A percentile compares a stretch with the other conserved stretches of the same genome.
These are phyloP conservation scores for Diadumene lineata DNA, from an alignment of 92 coral and sea anemone species.

Conservation along the genomic window DNA sequence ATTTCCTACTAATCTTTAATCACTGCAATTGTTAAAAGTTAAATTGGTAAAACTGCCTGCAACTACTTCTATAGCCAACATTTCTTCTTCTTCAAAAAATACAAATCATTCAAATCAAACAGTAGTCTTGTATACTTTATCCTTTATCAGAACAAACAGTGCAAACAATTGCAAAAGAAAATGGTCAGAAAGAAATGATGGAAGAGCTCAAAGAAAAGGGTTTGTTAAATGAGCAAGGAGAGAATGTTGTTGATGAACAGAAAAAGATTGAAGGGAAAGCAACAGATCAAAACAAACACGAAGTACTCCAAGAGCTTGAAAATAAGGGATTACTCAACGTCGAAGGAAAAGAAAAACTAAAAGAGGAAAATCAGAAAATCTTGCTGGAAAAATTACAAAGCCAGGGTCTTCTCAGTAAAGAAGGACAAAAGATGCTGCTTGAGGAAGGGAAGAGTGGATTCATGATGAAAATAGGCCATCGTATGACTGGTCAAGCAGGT, in stretches of 20 bases:
- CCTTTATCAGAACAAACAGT: slow-evolving; percentile 31
- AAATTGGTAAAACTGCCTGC: not conserved
- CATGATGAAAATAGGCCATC: slow-evolving; percentile 24
- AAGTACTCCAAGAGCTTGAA: slow-evolving; percentile 24
- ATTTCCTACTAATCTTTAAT: not conserved
- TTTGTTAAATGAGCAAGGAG: slow-evolving; percentile 28
- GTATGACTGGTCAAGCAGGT: slow-evolving; percentile 14
- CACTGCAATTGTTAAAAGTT: not conserved
- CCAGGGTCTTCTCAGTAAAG: slow-evolving; percentile 31
- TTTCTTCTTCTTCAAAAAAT: not conserved
- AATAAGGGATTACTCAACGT: slow-evolving; percentile 22
- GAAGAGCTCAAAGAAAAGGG: slow-evolving; percentile 33
- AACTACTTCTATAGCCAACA: not conserved
- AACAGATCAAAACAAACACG: slow-evolving; percentile 39
- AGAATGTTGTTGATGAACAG: slow-evolving; percentile 20
- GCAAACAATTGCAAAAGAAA: slow-evolving; percentile 27
- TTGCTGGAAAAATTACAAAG: slow-evolving; percentile 13
- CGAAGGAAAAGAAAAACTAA: slow-evolving; percentile 19
- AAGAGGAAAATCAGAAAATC: slow-evolving; percentile 32
- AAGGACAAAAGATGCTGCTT: slow-evolving; percentile 19
- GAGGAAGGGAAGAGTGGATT: slow-evolving; percentile 36
- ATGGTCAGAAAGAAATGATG: slow-evolving; percentile 37
- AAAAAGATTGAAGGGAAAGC: slow-evolving; percentile 32
- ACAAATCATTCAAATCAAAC: not conserved
- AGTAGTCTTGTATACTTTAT: too few relatives aligned